phyloP scores from a whole-genome alignment of 2,888 invertebrate species.

The Dinocampus coccinellae region DNA sequence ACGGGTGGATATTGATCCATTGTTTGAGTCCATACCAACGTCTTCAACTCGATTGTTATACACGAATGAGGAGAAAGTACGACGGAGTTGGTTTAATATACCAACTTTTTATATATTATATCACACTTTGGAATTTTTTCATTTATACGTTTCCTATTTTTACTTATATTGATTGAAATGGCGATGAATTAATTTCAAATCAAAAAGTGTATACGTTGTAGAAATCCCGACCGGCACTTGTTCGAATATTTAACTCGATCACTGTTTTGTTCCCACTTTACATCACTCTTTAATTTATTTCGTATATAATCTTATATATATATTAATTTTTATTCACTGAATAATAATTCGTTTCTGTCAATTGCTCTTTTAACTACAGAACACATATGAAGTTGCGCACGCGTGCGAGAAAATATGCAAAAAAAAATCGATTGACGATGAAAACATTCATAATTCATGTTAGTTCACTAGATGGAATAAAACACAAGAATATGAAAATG shows the following conservation, averaged over 20 bases:
- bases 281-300: not conserved
- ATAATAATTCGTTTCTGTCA: too few species aligned
- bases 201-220: not conserved
- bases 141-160: not conserved
- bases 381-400: not conserved
- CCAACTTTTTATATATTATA: not conserved
- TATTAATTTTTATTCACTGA: not conserved
- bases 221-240: not conserved
- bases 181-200: not conserved
- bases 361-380: not conserved
- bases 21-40: conserved; percentile 27
- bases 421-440: not conserved
- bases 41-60: conserved; percentile 12
- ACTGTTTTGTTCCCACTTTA: not conserved
- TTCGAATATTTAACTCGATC: not conserved
- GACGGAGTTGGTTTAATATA: not conserved
- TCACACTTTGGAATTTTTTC: not conserved
- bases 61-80: not conserved
- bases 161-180: not conserved
- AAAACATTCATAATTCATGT: not conserved
- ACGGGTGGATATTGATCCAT: conserved; percentile 30
- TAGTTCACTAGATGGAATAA: not conserved
- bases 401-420: not conserved
- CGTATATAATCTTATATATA: not conserved
- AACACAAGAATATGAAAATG: not conserved